phyloP scores from a whole-genome alignment of 2,888 invertebrate species.

The Campoplex nolae region DNA sequence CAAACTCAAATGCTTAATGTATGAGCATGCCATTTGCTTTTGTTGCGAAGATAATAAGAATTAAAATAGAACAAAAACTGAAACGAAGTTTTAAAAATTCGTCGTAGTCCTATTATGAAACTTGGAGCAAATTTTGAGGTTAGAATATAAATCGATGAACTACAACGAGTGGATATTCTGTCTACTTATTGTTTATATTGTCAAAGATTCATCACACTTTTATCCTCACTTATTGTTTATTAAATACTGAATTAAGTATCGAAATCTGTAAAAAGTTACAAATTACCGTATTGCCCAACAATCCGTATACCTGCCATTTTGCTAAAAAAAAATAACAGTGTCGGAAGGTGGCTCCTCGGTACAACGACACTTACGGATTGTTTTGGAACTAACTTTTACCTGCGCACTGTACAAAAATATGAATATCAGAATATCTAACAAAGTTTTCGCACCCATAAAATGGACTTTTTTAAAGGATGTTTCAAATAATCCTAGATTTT shows the following conservation, averaged over 20 bases:
- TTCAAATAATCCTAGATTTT: too few relatives aligned
- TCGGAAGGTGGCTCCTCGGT: constrained; percentile 33
- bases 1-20: background rate
- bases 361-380: constrained; percentile 13
- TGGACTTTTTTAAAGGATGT: too few relatives aligned
- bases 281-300: constrained; percentile 65
- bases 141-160: constrained; percentile 34
- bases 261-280: background rate
- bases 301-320: constrained; percentile 63
- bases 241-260: background rate
- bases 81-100: constrained; percentile 4
- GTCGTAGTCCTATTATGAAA: constrained; percentile 41
- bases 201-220: background rate
- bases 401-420: background rate
- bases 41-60: background rate
- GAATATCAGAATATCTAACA: too few relatives aligned
- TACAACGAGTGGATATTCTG: constrained; percentile 1
- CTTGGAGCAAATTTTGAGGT: constrained; percentile 57
- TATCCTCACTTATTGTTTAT: background rate
- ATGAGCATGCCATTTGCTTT: background rate
- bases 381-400: background rate
- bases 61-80: background rate
- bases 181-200: background rate
- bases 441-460: too few relatives aligned
- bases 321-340: constrained; percentile 41